Evolutionary conservation across 2,888 invertebrate genomes (phyloP).

Genomic region (Dicyrtomina minuta): DNA sequence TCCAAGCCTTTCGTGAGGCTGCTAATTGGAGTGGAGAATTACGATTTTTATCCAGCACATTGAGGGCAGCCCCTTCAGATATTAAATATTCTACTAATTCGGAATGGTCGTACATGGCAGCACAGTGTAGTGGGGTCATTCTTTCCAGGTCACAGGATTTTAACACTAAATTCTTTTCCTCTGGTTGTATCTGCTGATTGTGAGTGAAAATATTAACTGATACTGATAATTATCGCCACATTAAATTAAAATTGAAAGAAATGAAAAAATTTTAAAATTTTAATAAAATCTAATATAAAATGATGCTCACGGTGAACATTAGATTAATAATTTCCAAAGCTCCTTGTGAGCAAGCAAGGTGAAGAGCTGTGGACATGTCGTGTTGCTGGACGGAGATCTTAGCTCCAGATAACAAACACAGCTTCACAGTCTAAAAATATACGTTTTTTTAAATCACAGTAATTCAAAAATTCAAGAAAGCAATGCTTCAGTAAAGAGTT

Average conservation of each 20-base stretch:
- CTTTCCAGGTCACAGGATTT: slow-evolving; percentile 75
- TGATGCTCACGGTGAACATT: slow-evolving; percentile 60
- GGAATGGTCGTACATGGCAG: slow-evolving; percentile 86
- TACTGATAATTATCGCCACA: too few relatives aligned
- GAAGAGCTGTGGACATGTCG: slow-evolving; percentile 83
- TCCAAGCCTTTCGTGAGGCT: slow-evolving; percentile 79
- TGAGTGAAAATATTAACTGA: too few relatives aligned
- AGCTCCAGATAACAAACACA: slow-evolving; percentile 80
- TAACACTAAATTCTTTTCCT: slow-evolving; percentile 69
- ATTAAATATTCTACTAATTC: slow-evolving; percentile 68
- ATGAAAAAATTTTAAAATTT: too few relatives aligned
- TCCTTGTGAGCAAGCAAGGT: slow-evolving; percentile 80
- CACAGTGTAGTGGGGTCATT: too few relatives aligned
- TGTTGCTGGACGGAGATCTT: slow-evolving; percentile 83
- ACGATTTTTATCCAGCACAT: slow-evolving; percentile 74
- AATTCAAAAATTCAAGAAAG: too few relatives aligned
- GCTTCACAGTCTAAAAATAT: slow-evolving; percentile 79
- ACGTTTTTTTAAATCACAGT: too few relatives aligned
- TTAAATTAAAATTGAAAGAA: too few relatives aligned
- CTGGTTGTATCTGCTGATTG: slow-evolving; percentile 74
- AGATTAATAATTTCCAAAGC: slow-evolving; percentile 79
- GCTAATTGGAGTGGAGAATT: slow-evolving; percentile 77
- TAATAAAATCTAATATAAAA: slow-evolving; percentile 55
- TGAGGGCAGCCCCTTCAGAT: slow-evolving; percentile 61
- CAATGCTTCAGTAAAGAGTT: too few relatives aligned